phyloP scores from a whole-genome alignment of 2,797 vertebrate genomes.

The Brachyalestes nurse region DNA sequence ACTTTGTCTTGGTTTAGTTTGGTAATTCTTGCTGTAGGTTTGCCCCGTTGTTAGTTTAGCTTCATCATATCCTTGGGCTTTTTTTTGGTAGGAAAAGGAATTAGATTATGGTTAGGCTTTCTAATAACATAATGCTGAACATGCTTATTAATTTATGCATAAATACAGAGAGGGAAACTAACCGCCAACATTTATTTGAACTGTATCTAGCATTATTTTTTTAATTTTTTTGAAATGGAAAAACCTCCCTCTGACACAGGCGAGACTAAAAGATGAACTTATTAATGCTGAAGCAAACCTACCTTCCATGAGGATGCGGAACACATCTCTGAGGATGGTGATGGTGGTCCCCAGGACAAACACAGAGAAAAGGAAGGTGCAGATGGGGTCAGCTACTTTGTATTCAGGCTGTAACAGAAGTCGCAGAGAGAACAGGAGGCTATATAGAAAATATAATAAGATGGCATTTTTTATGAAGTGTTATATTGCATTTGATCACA shows the following conservation, averaged over 20 bases:
- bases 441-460: constrained; percentile 54
- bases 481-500: constrained; percentile 17
- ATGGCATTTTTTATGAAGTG: constrained; percentile 54
- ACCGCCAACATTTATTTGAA: no score
- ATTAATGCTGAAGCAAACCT: constrained; percentile 18
- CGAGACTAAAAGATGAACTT: no score
- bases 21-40: background rate
- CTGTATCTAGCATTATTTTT: no score
- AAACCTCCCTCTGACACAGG: background rate
- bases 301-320: constrained; percentile 97
- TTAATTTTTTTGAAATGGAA: no score
- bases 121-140: no score
- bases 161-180: no score
- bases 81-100: no score
- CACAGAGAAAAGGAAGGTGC: constrained; percentile 94
- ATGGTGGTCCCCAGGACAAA: constrained; percentile 91
- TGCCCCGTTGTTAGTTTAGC: background rate
- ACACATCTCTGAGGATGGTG: constrained; percentile 91
- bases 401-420: constrained; percentile 87
- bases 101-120: no score
- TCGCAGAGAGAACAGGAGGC: constrained; percentile 28
- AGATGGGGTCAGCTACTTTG: constrained; percentile 94
- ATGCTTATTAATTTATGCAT: no score
- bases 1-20: background rate
- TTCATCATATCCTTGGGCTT: no score